Evolutionary conservation across 2,113 vertebrate genomes (phyloP), one percentile per base, ranked within the genome.

Genomic region (Pardalotus punctatus): DNA sequence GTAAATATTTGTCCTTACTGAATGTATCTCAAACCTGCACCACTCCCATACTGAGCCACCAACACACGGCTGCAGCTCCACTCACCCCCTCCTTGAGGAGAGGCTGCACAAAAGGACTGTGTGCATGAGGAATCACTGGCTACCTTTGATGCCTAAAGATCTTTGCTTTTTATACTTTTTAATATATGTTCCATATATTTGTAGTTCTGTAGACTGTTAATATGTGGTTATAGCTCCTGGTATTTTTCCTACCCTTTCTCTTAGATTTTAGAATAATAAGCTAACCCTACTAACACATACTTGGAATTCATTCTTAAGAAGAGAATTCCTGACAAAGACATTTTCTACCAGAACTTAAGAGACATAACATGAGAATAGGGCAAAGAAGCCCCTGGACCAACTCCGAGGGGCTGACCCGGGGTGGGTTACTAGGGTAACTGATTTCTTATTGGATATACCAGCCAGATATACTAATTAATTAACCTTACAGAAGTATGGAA

Each of bases 21-120:
- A 86, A 25, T 12, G 28, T 5, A 36, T 17, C 47, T 73, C 51
- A 62, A 78, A 25, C 22, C 25, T 62, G 16, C 51, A 64, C 20
- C 2, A 3, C 56, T 70, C 31, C 60, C 66, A 14, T 6, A 16
- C 29, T 24, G 71, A 72, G 27, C 74, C 35, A 21, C 11, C 27
- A 27, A 38, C 11, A 20, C 23, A 53, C 9, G 0, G 0, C 33
- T 28, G 28, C 48, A 64, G 5, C n/a, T 38, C n/a, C 21, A 21
- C 43, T 36, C 17, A 3, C 19, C 20, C 42, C 35, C n/a, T 16
- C n/a, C 72, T 54, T 20, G 5, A 36, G 33, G 35, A 86, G 19
- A 66, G 11, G 65, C 38, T 58, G 36, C 33, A 57, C 42, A 47
- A 89, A 36, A 48, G 36, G 1, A 43, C 17, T 2, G 13, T 23